These are phyloP conservation scores for Drosophila picticornis DNA, from an alignment of 2,888 invertebrate species.

Conservation along the genomic window DNA sequence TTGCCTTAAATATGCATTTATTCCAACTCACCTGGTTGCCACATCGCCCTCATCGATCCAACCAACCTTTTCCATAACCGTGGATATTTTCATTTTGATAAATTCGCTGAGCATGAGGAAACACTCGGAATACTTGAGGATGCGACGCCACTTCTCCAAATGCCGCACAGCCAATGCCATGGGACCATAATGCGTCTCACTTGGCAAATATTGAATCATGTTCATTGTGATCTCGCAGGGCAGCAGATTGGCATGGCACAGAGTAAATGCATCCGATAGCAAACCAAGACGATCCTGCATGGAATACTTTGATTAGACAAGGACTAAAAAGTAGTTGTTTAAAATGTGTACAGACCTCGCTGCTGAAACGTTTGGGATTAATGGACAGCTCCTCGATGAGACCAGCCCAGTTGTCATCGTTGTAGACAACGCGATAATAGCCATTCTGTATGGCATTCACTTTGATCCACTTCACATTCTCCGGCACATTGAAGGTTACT, in stretches of 20 bases:
- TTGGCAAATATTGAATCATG: constrained; percentile 84
- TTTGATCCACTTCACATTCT: constrained; percentile 85
- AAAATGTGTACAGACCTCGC: constrained; percentile 72
- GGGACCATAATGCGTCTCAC: constrained; percentile 85
- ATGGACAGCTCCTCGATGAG: constrained; percentile 82
- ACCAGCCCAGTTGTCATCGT: constrained; percentile 84
- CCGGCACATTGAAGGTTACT: constrained; percentile 84
- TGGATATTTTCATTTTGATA: constrained; percentile 83
- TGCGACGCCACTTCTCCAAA: constrained; percentile 85
- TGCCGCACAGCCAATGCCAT: constrained; percentile 83
- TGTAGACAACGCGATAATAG: constrained; percentile 85
- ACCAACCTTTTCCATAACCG: constrained; percentile 83
- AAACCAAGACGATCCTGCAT: constrained; percentile 84
- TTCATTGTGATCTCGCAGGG: constrained; percentile 85
- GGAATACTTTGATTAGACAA: neutral
- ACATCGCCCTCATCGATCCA: constrained; percentile 84
- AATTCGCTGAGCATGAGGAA: constrained; percentile 85
- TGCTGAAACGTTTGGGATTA: constrained; percentile 82
- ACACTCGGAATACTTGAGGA: constrained; percentile 85
- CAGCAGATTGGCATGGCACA: constrained; percentile 85
- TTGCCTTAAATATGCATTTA: neutral
- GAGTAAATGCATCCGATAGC: constrained; percentile 85
- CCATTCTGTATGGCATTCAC: constrained; percentile 85
- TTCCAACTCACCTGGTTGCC: constrained; percentile 77
- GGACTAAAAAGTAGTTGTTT: accelerated